Percentiles rank a stretch among this genome's conserved stretches.
Conservation (phyloP, 2,888 invertebrate genomes). For the Caenorhabditis plicata region DNA sequence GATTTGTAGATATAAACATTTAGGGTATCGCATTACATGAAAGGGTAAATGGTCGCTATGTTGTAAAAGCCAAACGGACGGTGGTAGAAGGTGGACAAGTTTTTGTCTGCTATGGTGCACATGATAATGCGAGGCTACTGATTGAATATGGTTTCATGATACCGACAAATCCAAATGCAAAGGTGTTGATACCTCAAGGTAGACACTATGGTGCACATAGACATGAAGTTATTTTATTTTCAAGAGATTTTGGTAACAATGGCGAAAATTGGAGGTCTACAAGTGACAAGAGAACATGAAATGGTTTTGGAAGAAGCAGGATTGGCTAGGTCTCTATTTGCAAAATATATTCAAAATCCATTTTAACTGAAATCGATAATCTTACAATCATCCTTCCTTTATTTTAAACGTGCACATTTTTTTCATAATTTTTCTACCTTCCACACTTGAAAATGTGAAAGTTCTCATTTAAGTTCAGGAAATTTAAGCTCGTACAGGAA, state of each 20-base stretch:
- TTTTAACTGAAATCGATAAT: too few species aligned
- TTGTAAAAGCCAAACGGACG: conserved; percentile 34
- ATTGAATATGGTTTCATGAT: conserved; percentile 68
- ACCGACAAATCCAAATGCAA: conserved; percentile 61
- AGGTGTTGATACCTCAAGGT: conserved; percentile 50
- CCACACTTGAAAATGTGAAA: too few species aligned
- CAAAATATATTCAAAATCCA: neutral
- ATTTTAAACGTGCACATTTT: too few species aligned
- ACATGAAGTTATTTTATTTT: too few species aligned
- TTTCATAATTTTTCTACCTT: too few species aligned
- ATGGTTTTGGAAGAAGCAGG: conserved; percentile 41
- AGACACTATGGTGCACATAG: too few species aligned
- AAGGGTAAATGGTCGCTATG: conserved; percentile 28
- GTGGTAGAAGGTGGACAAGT: conserved; percentile 28
- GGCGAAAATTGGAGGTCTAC: conserved; percentile 33
- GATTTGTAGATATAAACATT: conserved; percentile 3
- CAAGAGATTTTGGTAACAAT: conserved; percentile 25
- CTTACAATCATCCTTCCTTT: too few species aligned
- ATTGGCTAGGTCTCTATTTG: conserved; percentile 33
- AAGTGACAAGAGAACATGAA: conserved; percentile 34
- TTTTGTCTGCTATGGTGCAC: conserved; percentile 68
- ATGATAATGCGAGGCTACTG: conserved; percentile 66
- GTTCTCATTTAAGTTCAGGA: too few species aligned
- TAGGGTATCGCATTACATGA: conserved; percentile 43
- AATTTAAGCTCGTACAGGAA: too few species aligned